These are phyloP conservation scores for Parauchenoglanis punctatus DNA, from an alignment of 2,797 vertebrate genomes.

Conservation along the genomic window DNA sequence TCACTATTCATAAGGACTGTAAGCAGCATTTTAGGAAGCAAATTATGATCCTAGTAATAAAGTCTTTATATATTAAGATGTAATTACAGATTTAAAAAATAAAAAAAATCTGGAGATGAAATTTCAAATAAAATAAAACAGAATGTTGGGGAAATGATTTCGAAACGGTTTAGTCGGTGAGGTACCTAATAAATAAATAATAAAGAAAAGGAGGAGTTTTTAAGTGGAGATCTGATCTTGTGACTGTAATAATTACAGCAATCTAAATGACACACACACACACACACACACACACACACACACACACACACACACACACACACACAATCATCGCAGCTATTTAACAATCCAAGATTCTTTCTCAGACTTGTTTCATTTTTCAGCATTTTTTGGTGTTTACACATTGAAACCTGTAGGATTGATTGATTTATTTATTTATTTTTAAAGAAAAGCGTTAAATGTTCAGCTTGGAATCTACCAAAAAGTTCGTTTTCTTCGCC, in stretches of 20 bases:
- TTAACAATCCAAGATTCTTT: background rate
- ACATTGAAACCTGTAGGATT: background rate
- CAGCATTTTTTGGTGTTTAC: background rate
- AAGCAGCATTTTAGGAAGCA: slow-evolving; percentile 24
- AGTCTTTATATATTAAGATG: slow-evolving; percentile 16
- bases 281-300: background rate
- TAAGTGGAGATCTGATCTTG: background rate
- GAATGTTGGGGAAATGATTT: background rate
- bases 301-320: background rate
- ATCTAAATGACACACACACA: background rate
- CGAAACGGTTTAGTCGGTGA: background rate
- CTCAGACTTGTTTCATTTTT: background rate
- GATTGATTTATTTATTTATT: background rate
- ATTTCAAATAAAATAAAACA: background rate
- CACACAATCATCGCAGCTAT: background rate
- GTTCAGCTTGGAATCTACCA: too few species aligned
- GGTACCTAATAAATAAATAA: slow-evolving; percentile 28
- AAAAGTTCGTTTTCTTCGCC: background rate
- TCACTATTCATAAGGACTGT: background rate
- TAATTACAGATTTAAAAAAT: background rate
- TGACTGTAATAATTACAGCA: background rate
- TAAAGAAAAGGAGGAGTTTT: background rate
- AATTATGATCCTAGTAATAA: background rate
- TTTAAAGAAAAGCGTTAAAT: background rate
- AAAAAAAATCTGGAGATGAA: background rate